phyloP scores from a whole-genome alignment of 2,113 vertebrate species.

The Myxocyprinus asiaticus region DNA sequence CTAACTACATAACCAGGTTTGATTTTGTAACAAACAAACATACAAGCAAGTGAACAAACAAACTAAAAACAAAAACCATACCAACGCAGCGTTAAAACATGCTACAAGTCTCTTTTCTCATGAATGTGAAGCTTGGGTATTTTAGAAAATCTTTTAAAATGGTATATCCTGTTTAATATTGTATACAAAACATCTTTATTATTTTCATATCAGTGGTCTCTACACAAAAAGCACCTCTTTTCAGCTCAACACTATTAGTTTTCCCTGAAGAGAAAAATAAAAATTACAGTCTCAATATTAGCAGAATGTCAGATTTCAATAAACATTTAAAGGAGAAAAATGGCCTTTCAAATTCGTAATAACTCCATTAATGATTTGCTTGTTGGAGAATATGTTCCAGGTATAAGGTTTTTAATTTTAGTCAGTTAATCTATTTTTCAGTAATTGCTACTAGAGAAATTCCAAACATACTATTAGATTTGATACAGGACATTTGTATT shows the following conservation, averaged over 20 bases:
- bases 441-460: conserved; percentile 18
- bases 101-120: conserved; percentile 16
- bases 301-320: conserved; percentile 2
- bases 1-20: neutral
- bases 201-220: neutral
- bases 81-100: conserved; percentile 21
- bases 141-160: conserved; percentile 26
- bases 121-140: conserved; percentile 20
- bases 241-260: neutral
- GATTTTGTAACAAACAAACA: conserved; percentile 22
- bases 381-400: neutral
- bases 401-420: neutral
- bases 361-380: conserved; percentile 2
- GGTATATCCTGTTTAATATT: conserved; percentile 22
- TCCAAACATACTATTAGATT: conserved; percentile 11
- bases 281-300: conserved; percentile 11
- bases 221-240: neutral
- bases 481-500: conserved; percentile 28
- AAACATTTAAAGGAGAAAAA: neutral
- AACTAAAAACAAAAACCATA: neutral
- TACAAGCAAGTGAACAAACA: conserved; percentile 10
- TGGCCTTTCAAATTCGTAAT: neutral
- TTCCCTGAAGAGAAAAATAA: neutral
- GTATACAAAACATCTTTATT: conserved; percentile 6
- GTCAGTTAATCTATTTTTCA: neutral